Percentiles rank a stretch among this genome's conserved stretches.
These are phyloP conservation scores for Halocynthia aurantium DNA, from an alignment of 23 tunicate species.

Conservation along the genomic window DNA sequence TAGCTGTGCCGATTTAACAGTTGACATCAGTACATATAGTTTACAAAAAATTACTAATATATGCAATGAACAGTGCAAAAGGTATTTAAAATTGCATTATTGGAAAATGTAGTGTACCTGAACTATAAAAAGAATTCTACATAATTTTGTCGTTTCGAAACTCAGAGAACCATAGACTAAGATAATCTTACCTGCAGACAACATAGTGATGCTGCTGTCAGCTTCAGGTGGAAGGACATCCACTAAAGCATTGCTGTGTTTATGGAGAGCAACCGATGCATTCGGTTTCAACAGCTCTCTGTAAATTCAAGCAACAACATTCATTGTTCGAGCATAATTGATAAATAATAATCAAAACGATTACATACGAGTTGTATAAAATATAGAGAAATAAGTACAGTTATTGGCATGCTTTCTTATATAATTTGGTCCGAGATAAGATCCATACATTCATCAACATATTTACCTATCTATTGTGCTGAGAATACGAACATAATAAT, in stretches of 20 bases:
- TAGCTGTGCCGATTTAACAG: no score
- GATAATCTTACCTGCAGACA: constrained; percentile 74
- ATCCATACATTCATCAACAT: not conserved
- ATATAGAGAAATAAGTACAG: no score
- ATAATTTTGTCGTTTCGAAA: not conserved
- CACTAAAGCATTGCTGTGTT: constrained; percentile 91
- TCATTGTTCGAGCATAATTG: no score
- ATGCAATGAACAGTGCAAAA: no score
- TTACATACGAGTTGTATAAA: no score
- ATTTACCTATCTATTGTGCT: constrained; percentile 84
- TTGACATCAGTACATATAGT: no score
- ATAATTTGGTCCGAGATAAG: no score
- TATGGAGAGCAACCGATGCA: constrained; percentile 98
- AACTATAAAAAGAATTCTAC: not conserved
- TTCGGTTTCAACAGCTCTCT: constrained; percentile 96
- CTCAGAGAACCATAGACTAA: not conserved
- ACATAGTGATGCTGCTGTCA: constrained; percentile 98
- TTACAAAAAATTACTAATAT: no score
- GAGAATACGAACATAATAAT: constrained; percentile 87
- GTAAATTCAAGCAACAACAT: not conserved
- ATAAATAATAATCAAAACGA: no score
- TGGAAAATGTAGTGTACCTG: no score
- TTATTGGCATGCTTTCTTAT: no score
- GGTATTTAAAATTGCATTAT: no score
- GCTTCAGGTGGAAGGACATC: constrained; percentile 99